Conservation (phyloP, 2,797 vertebrate species). For the Luscinia luscinia region DNA sequence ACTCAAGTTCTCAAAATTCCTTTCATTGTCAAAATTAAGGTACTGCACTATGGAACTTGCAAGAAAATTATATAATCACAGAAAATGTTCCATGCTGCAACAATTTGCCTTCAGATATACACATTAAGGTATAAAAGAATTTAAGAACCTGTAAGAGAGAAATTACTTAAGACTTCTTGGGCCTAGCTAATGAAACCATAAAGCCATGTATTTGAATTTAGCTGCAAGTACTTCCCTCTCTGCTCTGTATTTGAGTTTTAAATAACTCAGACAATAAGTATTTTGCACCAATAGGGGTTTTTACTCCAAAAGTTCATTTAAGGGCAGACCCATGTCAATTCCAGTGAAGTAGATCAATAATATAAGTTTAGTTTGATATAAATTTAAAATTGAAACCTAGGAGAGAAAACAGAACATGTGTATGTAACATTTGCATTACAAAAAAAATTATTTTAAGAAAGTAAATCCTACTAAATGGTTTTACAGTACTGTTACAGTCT, state of each 20-base stretch:
- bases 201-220: conserved; percentile 32
- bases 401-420: neutral
- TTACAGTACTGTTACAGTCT: neutral
- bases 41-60: conserved; percentile 45
- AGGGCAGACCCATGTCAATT: neutral
- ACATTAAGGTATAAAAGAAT: conserved; percentile 2
- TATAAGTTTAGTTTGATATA: neutral
- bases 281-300: neutral
- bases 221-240: neutral
- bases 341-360: neutral
- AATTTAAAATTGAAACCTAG: conserved; percentile 25
- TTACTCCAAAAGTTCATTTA: conserved; percentile 11
- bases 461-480: neutral
- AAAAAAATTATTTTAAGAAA: neutral
- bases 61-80: conserved; percentile 65
- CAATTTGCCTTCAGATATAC: conserved; percentile 23
- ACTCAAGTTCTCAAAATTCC: conserved; percentile 68
- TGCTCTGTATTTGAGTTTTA: conserved; percentile 17
- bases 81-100: conserved; percentile 43
- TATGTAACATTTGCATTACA: neutral
- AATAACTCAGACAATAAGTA: neutral
- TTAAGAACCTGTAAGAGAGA: neutral
- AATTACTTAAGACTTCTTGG: conserved; percentile 37
- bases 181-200: conserved; percentile 14
- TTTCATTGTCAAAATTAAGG: conserved; percentile 74